Evolutionary conservation across 2,888 invertebrate genomes (phyloP).

Genomic region (Phlogophora meticulosa): DNA sequence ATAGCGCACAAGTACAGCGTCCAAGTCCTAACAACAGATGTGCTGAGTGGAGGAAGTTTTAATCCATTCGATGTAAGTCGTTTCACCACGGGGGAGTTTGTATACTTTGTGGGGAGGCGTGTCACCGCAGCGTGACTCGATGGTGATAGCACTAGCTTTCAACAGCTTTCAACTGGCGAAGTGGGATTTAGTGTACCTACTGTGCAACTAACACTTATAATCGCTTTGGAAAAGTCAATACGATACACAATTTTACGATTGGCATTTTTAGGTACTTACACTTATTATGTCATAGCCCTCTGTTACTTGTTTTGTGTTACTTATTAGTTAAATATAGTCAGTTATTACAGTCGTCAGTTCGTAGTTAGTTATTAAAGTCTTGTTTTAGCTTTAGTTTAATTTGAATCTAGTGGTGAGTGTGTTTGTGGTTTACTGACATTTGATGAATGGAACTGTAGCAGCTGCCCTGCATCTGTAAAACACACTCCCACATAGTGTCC

Average conservation of each 20-base stretch:
- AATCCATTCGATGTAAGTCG: slow-evolving; percentile 56
- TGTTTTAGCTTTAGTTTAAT: slow-evolving; percentile 6
- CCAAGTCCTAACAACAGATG: slow-evolving; percentile 28
- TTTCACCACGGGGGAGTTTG: slow-evolving; percentile 30
- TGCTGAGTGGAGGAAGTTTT: slow-evolving; percentile 55
- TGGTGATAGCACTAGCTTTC: slow-evolving; percentile 16
- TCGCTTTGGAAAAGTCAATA: background rate
- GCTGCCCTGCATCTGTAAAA: slow-evolving; percentile 27
- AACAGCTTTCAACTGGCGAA: slow-evolving; percentile 21
- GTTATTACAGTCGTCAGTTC: too few relatives aligned
- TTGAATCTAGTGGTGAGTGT: background rate
- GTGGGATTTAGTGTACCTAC: slow-evolving; percentile 10
- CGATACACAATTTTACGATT: background rate
- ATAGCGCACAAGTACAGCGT: background rate
- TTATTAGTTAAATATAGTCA: background rate
- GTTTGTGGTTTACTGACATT: slow-evolving; percentile 18
- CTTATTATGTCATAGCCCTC: background rate
- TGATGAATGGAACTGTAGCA: slow-evolving; percentile 29
- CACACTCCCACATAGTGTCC: slow-evolving; percentile 1
- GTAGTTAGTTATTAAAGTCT: background rate
- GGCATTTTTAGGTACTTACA: background rate
- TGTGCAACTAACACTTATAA: background rate
- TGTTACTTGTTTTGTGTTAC: background rate
- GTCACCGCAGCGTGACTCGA: slow-evolving; percentile 33
- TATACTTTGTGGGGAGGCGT: slow-evolving; percentile 5